Evolutionary conservation across 2,113 vertebrate genomes (phyloP).

Genomic region (Alectura lathami): DNA sequence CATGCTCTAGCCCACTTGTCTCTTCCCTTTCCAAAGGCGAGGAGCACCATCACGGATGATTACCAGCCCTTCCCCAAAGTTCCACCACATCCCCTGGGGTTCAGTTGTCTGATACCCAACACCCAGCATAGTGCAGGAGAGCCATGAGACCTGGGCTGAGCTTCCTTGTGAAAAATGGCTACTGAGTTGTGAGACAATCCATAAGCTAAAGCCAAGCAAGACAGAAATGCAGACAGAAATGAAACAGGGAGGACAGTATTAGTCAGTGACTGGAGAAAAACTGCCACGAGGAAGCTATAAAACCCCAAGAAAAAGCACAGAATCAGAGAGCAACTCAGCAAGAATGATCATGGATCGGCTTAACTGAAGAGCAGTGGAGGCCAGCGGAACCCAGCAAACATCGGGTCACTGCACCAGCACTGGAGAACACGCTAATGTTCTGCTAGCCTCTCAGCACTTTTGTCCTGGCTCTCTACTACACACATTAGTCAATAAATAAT

Average conservation of each 20-base stretch:
- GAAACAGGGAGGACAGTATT: background rate
- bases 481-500: background rate
- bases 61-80: background rate
- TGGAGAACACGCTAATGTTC: background rate
- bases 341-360: background rate
- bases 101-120: background rate
- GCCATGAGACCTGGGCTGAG: background rate
- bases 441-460: background rate
- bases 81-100: background rate
- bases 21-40: background rate
- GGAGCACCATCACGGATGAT: background rate
- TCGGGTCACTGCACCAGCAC: background rate
- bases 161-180: background rate
- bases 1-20: background rate
- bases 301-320: background rate
- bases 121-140: background rate
- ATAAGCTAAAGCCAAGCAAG: background rate
- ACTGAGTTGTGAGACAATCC: background rate
- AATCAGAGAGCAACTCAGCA: background rate
- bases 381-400: background rate
- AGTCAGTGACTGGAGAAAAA: background rate
- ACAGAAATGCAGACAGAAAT: background rate
- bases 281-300: background rate
- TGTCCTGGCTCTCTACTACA: background rate
- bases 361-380: background rate